Base-by-base conservation (phyloP, 2,113 vertebrate species). In the Pavo muticus region DNA sequence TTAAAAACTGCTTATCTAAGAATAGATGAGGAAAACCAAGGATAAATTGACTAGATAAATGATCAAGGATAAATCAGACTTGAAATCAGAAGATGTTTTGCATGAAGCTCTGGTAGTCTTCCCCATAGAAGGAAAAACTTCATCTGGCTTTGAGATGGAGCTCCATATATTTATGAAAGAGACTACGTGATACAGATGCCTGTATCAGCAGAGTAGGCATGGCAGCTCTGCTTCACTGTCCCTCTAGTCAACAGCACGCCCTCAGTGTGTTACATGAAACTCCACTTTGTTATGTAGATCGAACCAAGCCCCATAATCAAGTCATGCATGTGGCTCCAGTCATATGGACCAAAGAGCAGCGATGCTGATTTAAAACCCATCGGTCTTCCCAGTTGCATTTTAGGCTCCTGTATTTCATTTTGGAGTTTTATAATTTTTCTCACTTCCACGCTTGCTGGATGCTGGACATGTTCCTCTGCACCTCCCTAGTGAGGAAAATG, bases 191-290 rank as follows among this genome's bases (percentile, higher is more conserved):
- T 7, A 59, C 0, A n/a, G 35, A 14, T 20, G 48, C 32, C 56
- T 60, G 19, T 12, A 48, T 16, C 27, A 70, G 68, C 14, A 68
- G 24, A 10, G 42, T 39, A 37, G 0, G 0, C n/a, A 25, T 0
- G 47, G 47, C 39, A 74, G 73, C 35, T 67, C 23, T 23, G 20
- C 42, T 45, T 59, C 52, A 72, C 48, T 45, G 19, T 29, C 70
- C 64, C 60, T 79, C 59, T 54, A 1, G 30, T 42, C 42, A 80
- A 50, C 39, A 61, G 19, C 10, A 7, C 10, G 54, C 2, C 39
- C 60, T 61, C 12, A 47, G 23, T 8, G 23, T 3, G 27, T 9
- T 40, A 73, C 30, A 71, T 13, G 8, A 19, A 94, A 60, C 16
- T 91, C 69, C 37, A 21, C 45, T 75, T 15, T 29, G 35, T 47